Evolutionary conservation across 2,113 vertebrate species (phyloP).

Genomic region (Nyctibius bracteatus): DNA sequence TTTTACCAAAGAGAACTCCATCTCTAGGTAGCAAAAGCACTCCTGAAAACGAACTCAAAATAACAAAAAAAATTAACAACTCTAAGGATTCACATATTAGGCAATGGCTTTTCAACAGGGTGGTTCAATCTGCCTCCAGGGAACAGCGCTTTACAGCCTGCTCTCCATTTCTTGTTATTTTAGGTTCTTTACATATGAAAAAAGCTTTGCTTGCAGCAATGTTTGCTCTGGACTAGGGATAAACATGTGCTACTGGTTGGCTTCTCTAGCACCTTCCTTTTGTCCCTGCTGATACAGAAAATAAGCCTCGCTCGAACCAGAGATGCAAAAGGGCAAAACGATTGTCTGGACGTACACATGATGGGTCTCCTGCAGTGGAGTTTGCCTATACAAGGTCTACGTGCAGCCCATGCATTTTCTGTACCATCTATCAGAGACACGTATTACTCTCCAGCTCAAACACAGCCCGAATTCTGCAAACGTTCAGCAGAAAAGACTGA

Average conservation of each 20-base stretch:
- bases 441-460: neutral
- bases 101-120: neutral
- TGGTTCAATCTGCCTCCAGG: neutral
- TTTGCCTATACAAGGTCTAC: neutral
- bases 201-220: neutral
- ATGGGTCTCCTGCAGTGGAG: neutral
- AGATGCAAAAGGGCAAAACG: neutral
- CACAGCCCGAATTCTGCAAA: neutral
- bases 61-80: neutral
- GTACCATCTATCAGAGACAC: neutral
- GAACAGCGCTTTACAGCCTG: neutral
- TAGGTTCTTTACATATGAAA: neutral
- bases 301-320: neutral
- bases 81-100: neutral
- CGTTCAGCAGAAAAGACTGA: neutral
- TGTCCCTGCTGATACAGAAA: neutral
- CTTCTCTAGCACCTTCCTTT: conserved; percentile 28
- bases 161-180: neutral
- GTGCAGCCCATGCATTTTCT: neutral
- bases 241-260: neutral
- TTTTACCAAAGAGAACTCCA: neutral
- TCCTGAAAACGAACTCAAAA: neutral
- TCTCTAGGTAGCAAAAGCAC: neutral
- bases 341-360: neutral
- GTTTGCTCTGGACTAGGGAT: neutral